Percentiles rank a stretch among this genome's conserved stretches.
phyloP scores from a whole-genome alignment of 2,797 vertebrate species.

The Acridotheres tristis region DNA sequence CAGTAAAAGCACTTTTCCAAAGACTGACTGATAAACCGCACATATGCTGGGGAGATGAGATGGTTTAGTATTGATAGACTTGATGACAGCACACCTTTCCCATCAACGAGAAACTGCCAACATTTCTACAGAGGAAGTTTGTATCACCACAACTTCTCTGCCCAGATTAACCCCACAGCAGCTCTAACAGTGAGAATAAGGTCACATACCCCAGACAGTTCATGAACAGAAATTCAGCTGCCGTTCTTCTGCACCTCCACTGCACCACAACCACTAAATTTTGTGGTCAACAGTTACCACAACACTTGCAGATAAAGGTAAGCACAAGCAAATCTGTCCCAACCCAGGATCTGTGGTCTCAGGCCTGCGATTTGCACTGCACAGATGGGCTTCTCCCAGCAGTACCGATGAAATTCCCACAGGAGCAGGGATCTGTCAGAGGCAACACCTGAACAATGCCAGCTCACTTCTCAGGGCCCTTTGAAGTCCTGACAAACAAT shows the following conservation, averaged over 20 bases:
- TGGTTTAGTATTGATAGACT: background rate
- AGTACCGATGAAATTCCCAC: accelerated
- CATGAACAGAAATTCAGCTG: background rate
- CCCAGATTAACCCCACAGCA: background rate
- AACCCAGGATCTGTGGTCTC: background rate
- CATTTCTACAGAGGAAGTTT: background rate
- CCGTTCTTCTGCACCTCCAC: accelerated
- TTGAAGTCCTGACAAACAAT: slow-evolving; percentile 11
- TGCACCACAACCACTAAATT: background rate
- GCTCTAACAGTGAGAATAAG: background rate
- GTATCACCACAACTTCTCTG: background rate
- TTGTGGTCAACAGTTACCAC: accelerated
- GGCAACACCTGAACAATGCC: background rate
- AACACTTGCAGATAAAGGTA: background rate
- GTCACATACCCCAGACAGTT: accelerated
- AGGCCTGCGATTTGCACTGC: background rate
- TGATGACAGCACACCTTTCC: background rate
- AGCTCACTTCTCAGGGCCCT: background rate
- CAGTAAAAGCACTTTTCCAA: background rate
- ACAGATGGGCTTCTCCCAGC: background rate
- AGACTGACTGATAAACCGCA: background rate
- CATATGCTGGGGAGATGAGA: accelerated
- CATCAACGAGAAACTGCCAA: background rate
- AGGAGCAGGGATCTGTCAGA: background rate
- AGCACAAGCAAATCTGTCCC: background rate